Conservation (phyloP, 2,113 vertebrate species). For the Zingel zingel region DNA sequence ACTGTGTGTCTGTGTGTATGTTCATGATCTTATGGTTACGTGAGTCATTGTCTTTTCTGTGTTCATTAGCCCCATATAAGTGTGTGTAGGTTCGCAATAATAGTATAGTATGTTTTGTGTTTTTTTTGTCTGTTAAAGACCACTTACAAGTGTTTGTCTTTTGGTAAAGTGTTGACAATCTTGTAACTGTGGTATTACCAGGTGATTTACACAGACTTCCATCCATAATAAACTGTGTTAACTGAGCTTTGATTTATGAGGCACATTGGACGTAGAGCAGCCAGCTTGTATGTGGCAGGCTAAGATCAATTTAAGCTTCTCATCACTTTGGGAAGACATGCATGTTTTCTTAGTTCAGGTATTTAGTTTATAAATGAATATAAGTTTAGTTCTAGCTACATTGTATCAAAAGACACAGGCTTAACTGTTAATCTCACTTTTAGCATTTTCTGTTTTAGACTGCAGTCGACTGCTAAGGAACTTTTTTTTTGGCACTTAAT, state of each 20-base stretch:
- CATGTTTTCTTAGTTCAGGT: conserved; percentile 10
- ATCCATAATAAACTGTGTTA: conserved; percentile 30
- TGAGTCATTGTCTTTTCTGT: conserved; percentile 45
- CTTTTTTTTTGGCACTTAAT: conserved; percentile 39
- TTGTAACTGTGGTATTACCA: conserved; percentile 19
- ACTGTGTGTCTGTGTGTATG: conserved; percentile 18
- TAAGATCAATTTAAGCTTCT: conserved; percentile 34
- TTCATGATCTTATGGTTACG: background rate
- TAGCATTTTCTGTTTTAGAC: background rate
- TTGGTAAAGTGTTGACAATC: conserved; percentile 18
- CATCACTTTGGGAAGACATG: conserved; percentile 20
- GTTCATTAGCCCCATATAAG: conserved; percentile 33
- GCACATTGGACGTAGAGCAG: background rate
- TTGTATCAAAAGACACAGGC: conserved; percentile 23
- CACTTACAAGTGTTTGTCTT: conserved; percentile 30
- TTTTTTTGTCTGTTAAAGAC: conserved; percentile 32
- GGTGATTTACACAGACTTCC: conserved; percentile 28
- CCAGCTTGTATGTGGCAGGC: background rate
- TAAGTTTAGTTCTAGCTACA: conserved; percentile 9
- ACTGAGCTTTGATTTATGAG: background rate
- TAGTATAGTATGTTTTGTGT: conserved; percentile 39
- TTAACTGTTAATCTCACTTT: conserved; percentile 9
- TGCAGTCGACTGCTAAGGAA: conserved; percentile 7
- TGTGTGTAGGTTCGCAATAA: conserved; percentile 7
- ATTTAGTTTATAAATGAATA: background rate